Conservation (phyloP, 2,888 invertebrate genomes). For the Parthenolecanium corni region DNA sequence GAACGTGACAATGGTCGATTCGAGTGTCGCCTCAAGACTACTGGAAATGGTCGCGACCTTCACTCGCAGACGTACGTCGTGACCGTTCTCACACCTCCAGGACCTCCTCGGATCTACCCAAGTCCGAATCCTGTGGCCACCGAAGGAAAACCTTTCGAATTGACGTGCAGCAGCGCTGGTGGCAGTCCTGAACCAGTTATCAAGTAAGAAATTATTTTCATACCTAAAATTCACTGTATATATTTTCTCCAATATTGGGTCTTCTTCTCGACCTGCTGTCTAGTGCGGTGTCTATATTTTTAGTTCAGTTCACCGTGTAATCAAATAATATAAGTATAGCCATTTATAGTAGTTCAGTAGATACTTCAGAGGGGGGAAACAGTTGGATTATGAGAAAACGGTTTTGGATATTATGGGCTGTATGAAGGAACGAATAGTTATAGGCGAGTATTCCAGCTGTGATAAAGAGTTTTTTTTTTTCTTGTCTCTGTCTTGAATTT, state of each 20-base stretch:
- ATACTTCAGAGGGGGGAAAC: too few species aligned
- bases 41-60: slow-evolving; percentile 67
- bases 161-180: slow-evolving; percentile 70
- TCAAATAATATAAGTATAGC: too few species aligned
- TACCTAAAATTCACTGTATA: too few species aligned
- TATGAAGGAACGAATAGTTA: background rate
- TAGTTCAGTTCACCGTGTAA: too few species aligned
- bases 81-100: slow-evolving; percentile 75
- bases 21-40: slow-evolving; percentile 77
- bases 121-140: slow-evolving; percentile 65
- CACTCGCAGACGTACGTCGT: slow-evolving; percentile 62
- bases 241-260: too few species aligned
- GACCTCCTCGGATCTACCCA: slow-evolving; percentile 65
- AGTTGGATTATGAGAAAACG: too few species aligned
- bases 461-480: background rate
- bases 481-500: too few species aligned
- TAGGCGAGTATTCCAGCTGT: background rate
- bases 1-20: slow-evolving; percentile 83
- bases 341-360: too few species aligned
- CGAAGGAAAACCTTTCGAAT: slow-evolving; percentile 63
- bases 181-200: slow-evolving; percentile 84
- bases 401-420: too few species aligned
- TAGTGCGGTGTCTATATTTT: too few species aligned
- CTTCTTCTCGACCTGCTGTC: too few species aligned
- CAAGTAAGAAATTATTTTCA: slow-evolving; percentile 43